Evolutionary conservation across 2,888 invertebrate species (phyloP).

Genomic region (Oscheius myriophilus): DNA sequence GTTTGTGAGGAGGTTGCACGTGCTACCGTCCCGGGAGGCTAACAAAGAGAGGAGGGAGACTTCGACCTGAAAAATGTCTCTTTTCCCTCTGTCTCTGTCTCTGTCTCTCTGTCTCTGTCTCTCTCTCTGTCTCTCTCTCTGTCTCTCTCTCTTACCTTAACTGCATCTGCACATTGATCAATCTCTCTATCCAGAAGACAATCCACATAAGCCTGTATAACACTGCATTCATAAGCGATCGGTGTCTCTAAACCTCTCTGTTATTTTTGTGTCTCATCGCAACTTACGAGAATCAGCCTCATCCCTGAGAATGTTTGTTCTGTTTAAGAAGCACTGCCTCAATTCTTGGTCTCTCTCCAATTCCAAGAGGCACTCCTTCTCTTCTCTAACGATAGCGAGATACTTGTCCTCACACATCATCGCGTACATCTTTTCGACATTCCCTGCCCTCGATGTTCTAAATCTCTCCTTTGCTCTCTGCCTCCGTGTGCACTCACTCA

Average conservation of each 20-base stretch:
- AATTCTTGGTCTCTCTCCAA: slow-evolving; percentile 49
- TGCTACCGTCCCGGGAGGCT: slow-evolving; percentile 40
- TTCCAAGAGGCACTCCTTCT: slow-evolving; percentile 52
- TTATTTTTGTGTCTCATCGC: too few species aligned
- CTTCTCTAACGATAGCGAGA: slow-evolving; percentile 46
- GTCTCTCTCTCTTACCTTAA: slow-evolving; percentile 30
- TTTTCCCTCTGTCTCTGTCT: not conserved
- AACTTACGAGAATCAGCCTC: slow-evolving; percentile 32
- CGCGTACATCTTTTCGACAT: slow-evolving; percentile 60
- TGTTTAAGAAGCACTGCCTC: slow-evolving; percentile 54
- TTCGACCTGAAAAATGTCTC: slow-evolving; percentile 32
- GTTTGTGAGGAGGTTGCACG: slow-evolving; percentile 39
- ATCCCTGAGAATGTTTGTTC: slow-evolving; percentile 48
- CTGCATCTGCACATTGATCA: slow-evolving; percentile 43
- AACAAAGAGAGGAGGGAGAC: slow-evolving; percentile 47
- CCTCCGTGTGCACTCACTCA: not conserved
- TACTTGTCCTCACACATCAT: slow-evolving; percentile 58
- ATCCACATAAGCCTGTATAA: slow-evolving; percentile 50
- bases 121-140: not conserved
- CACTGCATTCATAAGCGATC: slow-evolving; percentile 42
- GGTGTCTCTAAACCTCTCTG: not conserved
- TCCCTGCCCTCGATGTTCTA: slow-evolving; percentile 47
- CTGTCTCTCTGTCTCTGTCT: not conserved
- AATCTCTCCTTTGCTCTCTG: too few species aligned
- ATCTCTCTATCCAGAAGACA: slow-evolving; percentile 46